Percentiles rank a stretch among this genome's conserved stretches.
phyloP scores from a whole-genome alignment of 2,888 invertebrate genomes.

The Proisotoma minuta region DNA sequence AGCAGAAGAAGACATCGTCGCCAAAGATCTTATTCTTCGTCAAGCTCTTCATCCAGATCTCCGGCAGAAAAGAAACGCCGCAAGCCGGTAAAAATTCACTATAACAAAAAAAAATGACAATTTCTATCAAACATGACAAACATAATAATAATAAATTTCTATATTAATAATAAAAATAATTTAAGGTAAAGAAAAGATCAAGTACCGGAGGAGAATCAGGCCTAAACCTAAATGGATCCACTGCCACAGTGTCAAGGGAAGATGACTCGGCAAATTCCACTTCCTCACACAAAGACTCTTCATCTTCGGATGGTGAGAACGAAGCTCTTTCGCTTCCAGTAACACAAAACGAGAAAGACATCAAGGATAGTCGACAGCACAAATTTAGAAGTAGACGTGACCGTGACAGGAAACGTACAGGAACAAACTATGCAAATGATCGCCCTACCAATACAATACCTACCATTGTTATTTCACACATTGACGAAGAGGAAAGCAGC shows the following conservation, averaged over 20 bases:
- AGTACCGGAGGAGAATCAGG: not conserved
- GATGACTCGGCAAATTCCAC: constrained; percentile 36
- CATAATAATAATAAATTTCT: no score
- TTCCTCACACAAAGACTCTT: constrained; percentile 40
- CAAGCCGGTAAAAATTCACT: constrained; percentile 35
- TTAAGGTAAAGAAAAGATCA: no score
- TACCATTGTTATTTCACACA: constrained; percentile 22
- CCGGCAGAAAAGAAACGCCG: constrained; percentile 39
- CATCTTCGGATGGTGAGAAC: constrained; percentile 21
- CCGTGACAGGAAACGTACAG: constrained; percentile 37
- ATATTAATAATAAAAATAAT: no score
- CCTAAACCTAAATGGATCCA: not conserved
- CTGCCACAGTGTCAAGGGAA: constrained; percentile 4
- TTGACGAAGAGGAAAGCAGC: constrained; percentile 3
- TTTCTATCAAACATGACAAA: no score
- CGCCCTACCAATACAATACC: constrained; percentile 25
- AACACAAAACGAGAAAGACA: not conserved
- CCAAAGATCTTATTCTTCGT: constrained; percentile 39
- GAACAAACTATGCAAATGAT: constrained; percentile 32
- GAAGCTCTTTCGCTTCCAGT: no score
- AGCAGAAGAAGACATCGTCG: constrained; percentile 33
- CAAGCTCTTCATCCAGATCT: constrained; percentile 42
- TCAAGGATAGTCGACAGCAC: constrained; percentile 15
- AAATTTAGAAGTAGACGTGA: constrained; percentile 43
- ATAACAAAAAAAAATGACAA: no score